A percentile compares a stretch with the other conserved stretches of the same genome.
phyloP scores from a whole-genome alignment of 1,140 invertebrate genomes.

The Caerostris darwini region DNA sequence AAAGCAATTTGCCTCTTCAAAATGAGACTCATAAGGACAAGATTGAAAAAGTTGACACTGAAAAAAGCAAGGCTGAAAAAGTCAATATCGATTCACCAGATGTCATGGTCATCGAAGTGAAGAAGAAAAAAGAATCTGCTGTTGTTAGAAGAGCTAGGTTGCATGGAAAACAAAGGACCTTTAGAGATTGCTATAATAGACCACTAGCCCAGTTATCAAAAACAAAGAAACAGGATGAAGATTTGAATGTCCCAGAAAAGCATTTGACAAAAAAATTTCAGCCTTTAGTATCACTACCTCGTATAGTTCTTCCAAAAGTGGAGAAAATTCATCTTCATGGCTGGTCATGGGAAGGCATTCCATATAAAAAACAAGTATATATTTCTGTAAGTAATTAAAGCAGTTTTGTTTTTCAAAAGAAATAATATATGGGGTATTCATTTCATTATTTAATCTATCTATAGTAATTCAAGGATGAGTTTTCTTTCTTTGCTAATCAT shows the following conservation, averaged over 20 bases:
- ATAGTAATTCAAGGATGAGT: too few species aligned
- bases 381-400: slow-evolving; percentile 88
- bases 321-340: slow-evolving; percentile 86
- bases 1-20: not conserved
- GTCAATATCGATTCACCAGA: slow-evolving; percentile 35
- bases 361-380: slow-evolving; percentile 91
- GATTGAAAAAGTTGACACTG: not conserved
- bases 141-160: slow-evolving; percentile 69
- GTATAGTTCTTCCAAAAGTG: slow-evolving; percentile 67
- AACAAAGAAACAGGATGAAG: slow-evolving; percentile 13
- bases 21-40: not conserved
- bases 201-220: slow-evolving; percentile 56
- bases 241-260: slow-evolving; percentile 7
- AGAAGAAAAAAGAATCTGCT: slow-evolving; percentile 74
- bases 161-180: slow-evolving; percentile 75
- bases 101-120: slow-evolving; percentile 40
- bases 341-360: slow-evolving; percentile 94
- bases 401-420: not conserved
- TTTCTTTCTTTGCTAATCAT: not conserved
- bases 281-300: slow-evolving; percentile 61
- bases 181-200: slow-evolving; percentile 69
- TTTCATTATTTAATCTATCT: too few species aligned
- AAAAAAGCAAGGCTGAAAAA: not conserved
- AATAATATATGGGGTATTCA: too few species aligned
- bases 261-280: slow-evolving; percentile 37